phyloP scores from a whole-genome alignment of 2,888 invertebrate species.

The Petrophora chlorosata region DNA sequence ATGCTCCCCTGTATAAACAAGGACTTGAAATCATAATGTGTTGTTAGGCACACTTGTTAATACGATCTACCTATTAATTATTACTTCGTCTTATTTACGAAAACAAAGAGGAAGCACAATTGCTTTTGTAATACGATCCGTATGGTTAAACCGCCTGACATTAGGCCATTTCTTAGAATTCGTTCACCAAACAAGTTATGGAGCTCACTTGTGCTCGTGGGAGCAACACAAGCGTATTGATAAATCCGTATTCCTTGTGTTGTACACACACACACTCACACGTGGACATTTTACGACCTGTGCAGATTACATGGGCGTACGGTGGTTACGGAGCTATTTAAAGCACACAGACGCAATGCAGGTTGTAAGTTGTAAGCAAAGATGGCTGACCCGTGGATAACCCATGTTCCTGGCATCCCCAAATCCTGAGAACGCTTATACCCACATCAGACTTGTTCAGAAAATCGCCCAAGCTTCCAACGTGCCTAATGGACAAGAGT shows the following conservation, averaged over 20 bases:
- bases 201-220: constrained; percentile 56
- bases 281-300: constrained; percentile 34
- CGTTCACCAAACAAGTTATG: constrained; percentile 75
- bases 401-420: too few species aligned
- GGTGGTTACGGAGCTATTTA: constrained; percentile 15
- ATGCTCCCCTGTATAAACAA: too few species aligned
- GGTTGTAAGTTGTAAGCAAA: constrained; percentile 23
- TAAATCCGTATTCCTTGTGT: constrained; percentile 38
- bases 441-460: too few species aligned
- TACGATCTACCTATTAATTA: neutral
- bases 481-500: too few species aligned
- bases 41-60: too few species aligned
- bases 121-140: constrained; percentile 50
- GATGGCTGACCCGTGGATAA: constrained; percentile 6
- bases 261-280: constrained; percentile 47
- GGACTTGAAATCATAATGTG: too few species aligned
- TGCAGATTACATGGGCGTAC: constrained; percentile 23
- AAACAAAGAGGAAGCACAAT: neutral
- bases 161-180: constrained; percentile 74
- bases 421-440: too few species aligned
- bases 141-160: constrained; percentile 54
- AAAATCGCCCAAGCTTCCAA: too few species aligned
- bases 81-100: neutral
- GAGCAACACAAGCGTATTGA: constrained; percentile 50
- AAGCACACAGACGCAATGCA: constrained; percentile 27